phyloP scores from a whole-genome alignment of 2,113 vertebrate genomes.

The Dromas ardeola region DNA sequence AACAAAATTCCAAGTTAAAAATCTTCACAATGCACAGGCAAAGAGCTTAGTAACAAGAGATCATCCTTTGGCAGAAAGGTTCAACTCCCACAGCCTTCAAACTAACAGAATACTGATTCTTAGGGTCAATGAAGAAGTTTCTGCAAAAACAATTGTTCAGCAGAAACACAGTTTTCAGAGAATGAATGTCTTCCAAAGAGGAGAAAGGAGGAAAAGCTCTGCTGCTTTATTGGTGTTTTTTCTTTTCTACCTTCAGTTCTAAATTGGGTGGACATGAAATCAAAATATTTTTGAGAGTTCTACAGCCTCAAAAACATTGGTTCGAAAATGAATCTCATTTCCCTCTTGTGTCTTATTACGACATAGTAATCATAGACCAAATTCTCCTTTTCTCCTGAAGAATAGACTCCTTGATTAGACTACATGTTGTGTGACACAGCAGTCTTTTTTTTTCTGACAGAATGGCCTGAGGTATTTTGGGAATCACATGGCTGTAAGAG shows the following conservation, averaged over 20 bases:
- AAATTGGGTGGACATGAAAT: not conserved
- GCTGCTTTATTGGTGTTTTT: not conserved
- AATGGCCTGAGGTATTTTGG: not conserved
- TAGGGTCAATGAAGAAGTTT: not conserved
- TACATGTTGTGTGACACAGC: not conserved
- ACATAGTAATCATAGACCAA: not conserved
- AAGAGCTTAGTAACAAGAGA: not conserved
- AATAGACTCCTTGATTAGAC: not conserved
- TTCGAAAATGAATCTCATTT: not conserved
- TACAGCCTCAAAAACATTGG: not conserved
- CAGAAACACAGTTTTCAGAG: not conserved
- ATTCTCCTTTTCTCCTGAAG: not conserved
- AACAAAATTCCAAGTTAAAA: not conserved
- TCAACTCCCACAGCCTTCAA: not conserved
- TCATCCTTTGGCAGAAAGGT: not conserved
- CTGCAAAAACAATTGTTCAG: not conserved
- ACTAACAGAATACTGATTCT: not conserved
- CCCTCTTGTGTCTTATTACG: not conserved
- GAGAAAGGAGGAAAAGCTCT: not conserved
- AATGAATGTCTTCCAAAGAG: not conserved
- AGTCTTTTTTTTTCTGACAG: not conserved
- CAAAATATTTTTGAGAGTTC: not conserved
- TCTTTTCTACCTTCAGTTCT: not conserved
- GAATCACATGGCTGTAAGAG: not conserved
- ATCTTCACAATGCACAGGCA: not conserved